Evolutionary conservation across 2,113 vertebrate genomes (phyloP).

Genomic region (Amphiprion percula): DNA sequence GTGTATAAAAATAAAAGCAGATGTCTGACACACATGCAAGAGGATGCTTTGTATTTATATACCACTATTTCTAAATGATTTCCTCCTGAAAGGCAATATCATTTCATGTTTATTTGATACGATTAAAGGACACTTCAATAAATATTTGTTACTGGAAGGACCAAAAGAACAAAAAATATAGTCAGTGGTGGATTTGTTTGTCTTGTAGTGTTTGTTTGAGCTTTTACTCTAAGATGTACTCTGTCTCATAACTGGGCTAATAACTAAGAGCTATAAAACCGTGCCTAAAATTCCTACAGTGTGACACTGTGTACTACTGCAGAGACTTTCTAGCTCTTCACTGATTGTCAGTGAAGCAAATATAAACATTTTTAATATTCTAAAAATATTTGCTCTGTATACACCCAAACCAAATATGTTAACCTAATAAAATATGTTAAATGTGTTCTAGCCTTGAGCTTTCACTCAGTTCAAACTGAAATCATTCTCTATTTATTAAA

Average conservation of each 20-base stretch:
- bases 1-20: background rate
- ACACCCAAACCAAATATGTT: background rate
- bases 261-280: background rate
- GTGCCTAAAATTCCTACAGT: background rate
- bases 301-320: background rate
- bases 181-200: background rate
- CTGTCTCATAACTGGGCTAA: background rate
- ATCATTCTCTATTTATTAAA: background rate
- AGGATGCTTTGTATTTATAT: background rate
- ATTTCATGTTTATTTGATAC: constrained; percentile 10
- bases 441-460: background rate
- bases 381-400: background rate
- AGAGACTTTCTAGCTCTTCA: background rate
- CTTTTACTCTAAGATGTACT: background rate
- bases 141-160: background rate
- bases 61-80: background rate
- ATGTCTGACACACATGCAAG: constrained; percentile 1
- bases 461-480: background rate
- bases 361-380: background rate
- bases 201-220: background rate
- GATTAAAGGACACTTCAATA: constrained; percentile 5
- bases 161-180: background rate
- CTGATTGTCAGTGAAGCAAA: background rate
- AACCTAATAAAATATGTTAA: background rate
- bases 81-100: background rate